Conservation (phyloP, 2,888 invertebrate species). For the Cyclophora albipunctata region DNA sequence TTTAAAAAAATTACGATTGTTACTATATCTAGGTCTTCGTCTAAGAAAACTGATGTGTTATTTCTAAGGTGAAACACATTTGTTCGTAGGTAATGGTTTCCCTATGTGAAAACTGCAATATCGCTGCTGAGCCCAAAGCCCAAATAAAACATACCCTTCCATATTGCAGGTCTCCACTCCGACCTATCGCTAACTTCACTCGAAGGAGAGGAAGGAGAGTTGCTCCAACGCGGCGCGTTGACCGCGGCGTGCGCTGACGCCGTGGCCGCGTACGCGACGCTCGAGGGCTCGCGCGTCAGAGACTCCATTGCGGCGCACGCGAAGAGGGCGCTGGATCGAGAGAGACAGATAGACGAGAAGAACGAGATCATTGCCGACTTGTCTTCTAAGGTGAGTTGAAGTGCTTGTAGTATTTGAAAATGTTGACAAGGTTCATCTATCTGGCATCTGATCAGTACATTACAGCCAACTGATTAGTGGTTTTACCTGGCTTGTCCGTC, state of each 20-base stretch:
- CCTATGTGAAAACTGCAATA: too few relatives aligned
- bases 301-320: constrained; percentile 86
- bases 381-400: constrained; percentile 80
- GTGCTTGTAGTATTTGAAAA: neutral
- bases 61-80: too few relatives aligned
- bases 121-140: too few relatives aligned
- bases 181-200: constrained; percentile 80
- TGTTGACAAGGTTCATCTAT: too few relatives aligned
- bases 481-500: too few relatives aligned
- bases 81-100: too few relatives aligned
- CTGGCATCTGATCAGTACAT: too few relatives aligned
- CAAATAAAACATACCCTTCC: neutral
- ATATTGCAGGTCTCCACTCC: constrained; percentile 77
- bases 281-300: constrained; percentile 83
- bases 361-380: constrained; percentile 86
- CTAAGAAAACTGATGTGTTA: too few relatives aligned
- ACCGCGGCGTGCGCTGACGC: constrained; percentile 85
- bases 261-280: constrained; percentile 81
- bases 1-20: too few relatives aligned
- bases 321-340: constrained; percentile 83
- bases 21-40: too few relatives aligned
- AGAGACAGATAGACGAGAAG: constrained; percentile 86
- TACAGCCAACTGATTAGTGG: too few relatives aligned
- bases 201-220: constrained; percentile 71
- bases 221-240: constrained; percentile 76